phyloP scores from a whole-genome alignment of 2,888 invertebrate species.

The Ophioninae sp. region DNA sequence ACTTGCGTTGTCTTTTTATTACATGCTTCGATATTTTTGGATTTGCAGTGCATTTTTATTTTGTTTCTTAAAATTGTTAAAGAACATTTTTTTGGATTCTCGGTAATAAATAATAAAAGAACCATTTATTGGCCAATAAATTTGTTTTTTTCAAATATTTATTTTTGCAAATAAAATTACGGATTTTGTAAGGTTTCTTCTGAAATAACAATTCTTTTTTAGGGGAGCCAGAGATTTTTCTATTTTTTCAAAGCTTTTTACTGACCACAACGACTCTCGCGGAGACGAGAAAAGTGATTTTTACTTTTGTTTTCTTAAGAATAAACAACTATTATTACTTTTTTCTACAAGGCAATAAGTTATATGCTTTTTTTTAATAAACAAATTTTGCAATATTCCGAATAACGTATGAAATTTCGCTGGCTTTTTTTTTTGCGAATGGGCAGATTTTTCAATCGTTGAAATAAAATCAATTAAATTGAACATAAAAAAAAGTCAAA shows the following conservation, averaged over 20 bases:
- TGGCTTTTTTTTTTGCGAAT: too few species aligned
- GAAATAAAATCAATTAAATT: too few species aligned
- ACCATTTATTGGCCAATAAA: background rate
- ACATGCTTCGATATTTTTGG: background rate
- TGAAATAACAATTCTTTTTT: background rate
- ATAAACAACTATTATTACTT: background rate
- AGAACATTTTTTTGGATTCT: too few species aligned
- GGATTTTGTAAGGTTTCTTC: background rate
- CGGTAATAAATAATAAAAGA: too few species aligned
- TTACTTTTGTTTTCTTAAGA: too few species aligned
- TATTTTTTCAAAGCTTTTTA: too few species aligned
- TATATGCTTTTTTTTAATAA: background rate
- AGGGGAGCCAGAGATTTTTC: background rate
- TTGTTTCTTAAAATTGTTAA: background rate
- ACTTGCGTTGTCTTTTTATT: constrained; percentile 15
- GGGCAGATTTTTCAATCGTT: too few species aligned
- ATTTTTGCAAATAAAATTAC: background rate
- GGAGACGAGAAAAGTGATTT: too few species aligned
- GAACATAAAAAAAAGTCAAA: background rate
- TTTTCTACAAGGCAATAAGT: background rate
- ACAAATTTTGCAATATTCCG: background rate
- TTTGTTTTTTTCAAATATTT: background rate
- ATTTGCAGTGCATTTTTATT: background rate
- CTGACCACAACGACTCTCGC: too few species aligned
- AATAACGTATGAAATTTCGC: too few species aligned